Percentiles rank a stretch among this genome's conserved stretches.
Conservation (phyloP, 64 coral and sea anemone species). For the Montipora efflorescens region DNA sequence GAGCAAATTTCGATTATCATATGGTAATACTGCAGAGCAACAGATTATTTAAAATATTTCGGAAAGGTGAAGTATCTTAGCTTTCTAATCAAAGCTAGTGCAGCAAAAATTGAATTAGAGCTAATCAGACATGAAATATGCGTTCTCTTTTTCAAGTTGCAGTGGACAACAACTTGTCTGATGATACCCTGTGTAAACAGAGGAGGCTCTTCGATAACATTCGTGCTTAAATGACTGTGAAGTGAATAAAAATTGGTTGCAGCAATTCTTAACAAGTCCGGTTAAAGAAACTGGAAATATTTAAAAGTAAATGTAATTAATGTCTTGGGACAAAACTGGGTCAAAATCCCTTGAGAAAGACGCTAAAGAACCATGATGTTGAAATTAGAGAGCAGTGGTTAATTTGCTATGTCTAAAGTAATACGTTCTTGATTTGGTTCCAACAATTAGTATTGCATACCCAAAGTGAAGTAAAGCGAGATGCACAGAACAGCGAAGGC, state of each 20-base stretch:
- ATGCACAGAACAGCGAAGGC: background rate
- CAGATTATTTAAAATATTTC: too few relatives aligned
- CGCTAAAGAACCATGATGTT: background rate
- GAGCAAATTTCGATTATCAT: too few relatives aligned
- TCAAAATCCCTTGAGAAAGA: too few relatives aligned
- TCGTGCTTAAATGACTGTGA: background rate
- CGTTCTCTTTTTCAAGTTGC: too few relatives aligned
- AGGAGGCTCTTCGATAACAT: background rate
- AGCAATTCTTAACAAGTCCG: background rate
- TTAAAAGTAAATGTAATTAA: too few relatives aligned
- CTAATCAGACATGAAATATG: background rate
- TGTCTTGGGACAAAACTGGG: too few relatives aligned
- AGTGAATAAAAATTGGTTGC: background rate
- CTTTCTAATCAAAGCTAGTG: too few relatives aligned
- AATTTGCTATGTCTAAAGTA: background rate
- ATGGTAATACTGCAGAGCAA: too few relatives aligned
- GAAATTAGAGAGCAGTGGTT: background rate
- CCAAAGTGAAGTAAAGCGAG: constrained; percentile 18
- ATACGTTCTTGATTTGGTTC: background rate
- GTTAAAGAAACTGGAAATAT: too few relatives aligned
- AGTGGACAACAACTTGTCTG: too few relatives aligned
- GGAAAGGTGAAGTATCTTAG: too few relatives aligned
- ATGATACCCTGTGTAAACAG: background rate
- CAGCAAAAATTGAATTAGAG: background rate
- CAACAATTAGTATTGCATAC: background rate